A percentile compares a stretch with the other conserved stretches of the same genome.
phyloP scores from a whole-genome alignment of 2,797 vertebrate species.

The Anas bahamensis region DNA sequence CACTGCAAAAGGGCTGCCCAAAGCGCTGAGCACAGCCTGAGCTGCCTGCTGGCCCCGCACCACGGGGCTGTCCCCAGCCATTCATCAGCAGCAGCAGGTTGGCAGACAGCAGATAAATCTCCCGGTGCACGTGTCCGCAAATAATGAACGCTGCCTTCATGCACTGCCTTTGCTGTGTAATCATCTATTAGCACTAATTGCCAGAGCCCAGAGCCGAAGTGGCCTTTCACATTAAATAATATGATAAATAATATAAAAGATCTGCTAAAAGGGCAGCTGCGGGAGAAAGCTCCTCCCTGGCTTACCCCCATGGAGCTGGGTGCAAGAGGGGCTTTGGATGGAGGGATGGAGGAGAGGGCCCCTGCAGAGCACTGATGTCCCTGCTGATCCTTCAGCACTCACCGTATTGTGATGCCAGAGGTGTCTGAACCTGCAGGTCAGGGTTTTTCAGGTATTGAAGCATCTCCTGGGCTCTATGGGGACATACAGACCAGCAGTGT shows the following conservation, averaged over 20 bases:
- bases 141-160: not conserved
- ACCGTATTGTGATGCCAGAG: not conserved
- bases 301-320: not conserved
- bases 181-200: constrained; percentile 21
- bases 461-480: not conserved
- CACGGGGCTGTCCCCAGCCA: not conserved
- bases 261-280: not conserved
- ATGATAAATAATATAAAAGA: not conserved
- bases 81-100: not conserved
- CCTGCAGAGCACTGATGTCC: not conserved
- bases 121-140: not conserved
- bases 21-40: not conserved
- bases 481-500: too few relatives aligned
- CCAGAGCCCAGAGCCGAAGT: not conserved
- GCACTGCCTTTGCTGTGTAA: not conserved
- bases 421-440: not conserved
- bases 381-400: not conserved
- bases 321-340: not conserved
- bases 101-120: not conserved
- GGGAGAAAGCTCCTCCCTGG: not conserved
- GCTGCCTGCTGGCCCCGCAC: not conserved
- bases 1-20: not conserved
- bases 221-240: constrained; percentile 6
- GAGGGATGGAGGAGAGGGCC: not conserved
- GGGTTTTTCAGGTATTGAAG: not conserved